Base-by-base conservation (phyloP, 1,140 invertebrate genomes). In the Temnothorax longispinosus region DNA sequence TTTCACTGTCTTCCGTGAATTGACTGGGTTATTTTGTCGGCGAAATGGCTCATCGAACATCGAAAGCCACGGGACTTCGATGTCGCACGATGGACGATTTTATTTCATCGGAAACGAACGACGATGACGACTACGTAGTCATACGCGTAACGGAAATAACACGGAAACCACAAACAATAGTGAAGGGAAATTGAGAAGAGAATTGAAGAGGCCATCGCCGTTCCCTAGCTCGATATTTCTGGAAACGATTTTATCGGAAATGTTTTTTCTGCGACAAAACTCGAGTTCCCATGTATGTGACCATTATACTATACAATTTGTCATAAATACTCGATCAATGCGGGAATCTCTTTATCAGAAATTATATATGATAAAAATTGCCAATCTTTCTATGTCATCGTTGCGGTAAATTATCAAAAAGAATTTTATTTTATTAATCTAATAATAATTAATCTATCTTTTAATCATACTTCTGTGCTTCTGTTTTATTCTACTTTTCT, bases 1-100 rank as follows among this genome's bases (percentile, higher is more conserved):
- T 90, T 81, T 77, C 87, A 50, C 47, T 62, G 58, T 77, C 47
- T 18, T 90, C 77, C 80, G 78, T 87, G 77, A 69, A 90, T 82
- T 74, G 69, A 32, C n/a, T 54, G 27, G 13, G 69, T 84, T 84
- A 84, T 74, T 75, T 38, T 56, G 41, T 13, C 13, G 41, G 11
- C 35, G 44, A 35, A 62, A 84, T 75, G 69, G 80, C 69, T 84
- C 56, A 84, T 84, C 78, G 41, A 82, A 38, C 67, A 82, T 11
- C 41, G 41, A 75, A 38, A 50, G 69, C 67, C 18, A 35, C 52
- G 27, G 41, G 56, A 71, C 62, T 18, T 58, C 54, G n/a, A 5
- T 13, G 52, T 50, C 54, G 56, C 41, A n/a, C 69, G 18, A 74
- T 5, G 27, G 11, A 41, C 54, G 54, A 84, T 84, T 84, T 84